Percentiles rank a stretch among this genome's conserved stretches.
Conservation (phyloP, 1,140 invertebrate species). For the Drosophila punjabiensis region DNA sequence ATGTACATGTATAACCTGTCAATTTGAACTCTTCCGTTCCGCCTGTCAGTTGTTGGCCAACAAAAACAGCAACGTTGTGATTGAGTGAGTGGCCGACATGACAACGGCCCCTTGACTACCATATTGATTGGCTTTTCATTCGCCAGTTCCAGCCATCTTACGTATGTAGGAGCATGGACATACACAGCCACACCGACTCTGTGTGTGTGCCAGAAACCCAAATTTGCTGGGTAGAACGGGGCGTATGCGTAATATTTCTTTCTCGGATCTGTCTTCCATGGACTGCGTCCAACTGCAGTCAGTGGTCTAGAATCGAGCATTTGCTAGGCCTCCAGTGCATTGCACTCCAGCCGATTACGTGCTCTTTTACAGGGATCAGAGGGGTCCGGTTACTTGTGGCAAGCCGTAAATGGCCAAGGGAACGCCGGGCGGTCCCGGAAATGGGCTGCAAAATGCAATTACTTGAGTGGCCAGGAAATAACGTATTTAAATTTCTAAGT, state of each 20-base stretch:
- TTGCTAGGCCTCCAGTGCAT: constrained; percentile 60
- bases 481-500: constrained; percentile 21
- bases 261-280: constrained; percentile 41
- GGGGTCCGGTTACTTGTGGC: constrained; percentile 8
- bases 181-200: not conserved
- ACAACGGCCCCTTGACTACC: constrained; percentile 66
- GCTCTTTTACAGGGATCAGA: not conserved
- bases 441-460: constrained; percentile 28
- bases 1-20: constrained; percentile 24
- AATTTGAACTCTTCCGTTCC: constrained; percentile 41
- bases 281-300: constrained; percentile 26
- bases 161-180: constrained; percentile 3
- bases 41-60: constrained; percentile 34
- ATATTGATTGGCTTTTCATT: constrained; percentile 70
- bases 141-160: constrained; percentile 26
- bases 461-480: constrained; percentile 30
- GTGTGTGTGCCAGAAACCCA: constrained; percentile 65
- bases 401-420: constrained; percentile 13
- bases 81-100: constrained; percentile 58
- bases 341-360: constrained; percentile 68
- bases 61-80: constrained; percentile 24
- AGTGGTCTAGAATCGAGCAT: constrained; percentile 39
- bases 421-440: constrained; percentile 25
- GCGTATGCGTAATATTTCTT: constrained; percentile 66
- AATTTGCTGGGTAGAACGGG: constrained; percentile 47